Conservation (phyloP, 2,113 vertebrate genomes). For the Acanthochromis polyacanthus region DNA sequence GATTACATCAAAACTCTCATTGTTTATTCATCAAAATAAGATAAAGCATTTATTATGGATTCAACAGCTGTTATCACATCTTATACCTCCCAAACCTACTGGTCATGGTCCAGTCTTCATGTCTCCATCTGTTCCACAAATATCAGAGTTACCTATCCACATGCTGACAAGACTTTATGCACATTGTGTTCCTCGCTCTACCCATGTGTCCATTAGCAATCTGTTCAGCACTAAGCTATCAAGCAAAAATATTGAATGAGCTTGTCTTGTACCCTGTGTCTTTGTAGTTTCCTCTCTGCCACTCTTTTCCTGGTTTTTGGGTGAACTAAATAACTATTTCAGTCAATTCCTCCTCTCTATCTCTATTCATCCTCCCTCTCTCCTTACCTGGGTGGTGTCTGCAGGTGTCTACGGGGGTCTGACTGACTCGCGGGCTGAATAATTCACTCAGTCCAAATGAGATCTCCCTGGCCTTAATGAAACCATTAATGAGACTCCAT, state of each 20-base stretch:
- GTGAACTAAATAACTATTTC: constrained; percentile 12
- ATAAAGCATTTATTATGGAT: too few species aligned
- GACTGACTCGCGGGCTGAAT: constrained; percentile 51
- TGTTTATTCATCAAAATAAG: too few species aligned
- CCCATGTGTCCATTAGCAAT: background rate
- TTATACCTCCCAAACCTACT: too few species aligned
- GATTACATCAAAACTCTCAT: too few species aligned
- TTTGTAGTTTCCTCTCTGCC: background rate
- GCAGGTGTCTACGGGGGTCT: constrained; percentile 38
- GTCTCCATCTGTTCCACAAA: too few species aligned
- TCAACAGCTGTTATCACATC: too few species aligned
- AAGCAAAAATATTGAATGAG: constrained; percentile 2
- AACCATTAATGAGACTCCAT: constrained; percentile 66
- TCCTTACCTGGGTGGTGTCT: constrained; percentile 37
- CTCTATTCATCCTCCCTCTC: background rate
- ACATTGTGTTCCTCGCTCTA: background rate
- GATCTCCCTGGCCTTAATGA: constrained; percentile 62
- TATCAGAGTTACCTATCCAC: background rate
- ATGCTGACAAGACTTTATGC: background rate
- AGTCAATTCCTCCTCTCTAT: background rate
- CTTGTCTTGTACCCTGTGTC: background rate
- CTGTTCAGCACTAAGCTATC: background rate
- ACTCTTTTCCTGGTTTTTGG: background rate
- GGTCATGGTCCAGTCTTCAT: too few species aligned
- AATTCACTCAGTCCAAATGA: constrained; percentile 68